Evolutionary conservation across 2,888 invertebrate genomes (phyloP).

Genomic region (Unio pictorum): DNA sequence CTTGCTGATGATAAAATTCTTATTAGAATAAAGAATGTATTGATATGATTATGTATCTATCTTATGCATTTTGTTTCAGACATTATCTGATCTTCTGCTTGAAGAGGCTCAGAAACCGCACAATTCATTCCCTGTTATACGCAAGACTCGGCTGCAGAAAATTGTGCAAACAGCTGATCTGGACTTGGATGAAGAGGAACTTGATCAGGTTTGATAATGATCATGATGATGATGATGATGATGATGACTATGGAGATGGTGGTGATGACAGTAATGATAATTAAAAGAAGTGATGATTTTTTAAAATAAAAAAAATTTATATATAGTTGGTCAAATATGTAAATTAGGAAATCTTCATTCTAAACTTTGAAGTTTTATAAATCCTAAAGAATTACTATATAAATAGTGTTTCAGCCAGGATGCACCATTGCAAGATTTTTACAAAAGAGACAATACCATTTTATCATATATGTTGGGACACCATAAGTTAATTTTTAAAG

Average conservation of each 20-base stretch:
- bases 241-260: background rate
- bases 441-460: too few relatives aligned
- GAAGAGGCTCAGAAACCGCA: conserved; percentile 40
- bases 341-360: too few relatives aligned
- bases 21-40: too few relatives aligned
- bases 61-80: conserved; percentile 34
- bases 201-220: conserved; percentile 52
- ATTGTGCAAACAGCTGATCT: conserved; percentile 52
- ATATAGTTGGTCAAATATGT: too few relatives aligned
- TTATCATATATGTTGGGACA: too few relatives aligned
- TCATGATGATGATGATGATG: background rate
- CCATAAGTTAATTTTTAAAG: too few relatives aligned
- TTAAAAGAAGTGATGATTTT: background rate
- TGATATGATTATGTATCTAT: too few relatives aligned
- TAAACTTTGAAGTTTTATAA: too few relatives aligned
- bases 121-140: conserved; percentile 57
- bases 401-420: too few relatives aligned
- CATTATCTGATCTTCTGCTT: conserved; percentile 57
- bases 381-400: too few relatives aligned
- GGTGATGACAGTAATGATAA: background rate
- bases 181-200: conserved; percentile 62
- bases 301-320: background rate
- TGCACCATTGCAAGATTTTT: too few relatives aligned
- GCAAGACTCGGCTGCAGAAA: conserved; percentile 45
- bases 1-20: too few relatives aligned